Evolutionary conservation across 2,888 invertebrate genomes (phyloP), one percentile per base, ranked within the genome.

Genomic region (Dyspetes luteomarginatus): DNA sequence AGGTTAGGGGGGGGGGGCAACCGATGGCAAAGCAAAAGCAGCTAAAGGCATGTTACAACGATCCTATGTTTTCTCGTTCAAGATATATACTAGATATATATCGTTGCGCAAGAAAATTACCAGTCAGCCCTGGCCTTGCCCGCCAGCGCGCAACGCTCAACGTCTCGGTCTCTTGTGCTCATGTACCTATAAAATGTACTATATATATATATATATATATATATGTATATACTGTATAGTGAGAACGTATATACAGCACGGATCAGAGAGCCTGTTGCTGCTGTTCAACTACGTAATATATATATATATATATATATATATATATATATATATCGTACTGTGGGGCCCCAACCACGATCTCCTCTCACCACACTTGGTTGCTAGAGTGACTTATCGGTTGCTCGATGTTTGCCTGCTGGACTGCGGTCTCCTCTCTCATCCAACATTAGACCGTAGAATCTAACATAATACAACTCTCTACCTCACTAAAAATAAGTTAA

Each of bases 71-170:
- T n/a, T 52, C 52, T 52, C 52, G 24, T 52, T 52, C 52, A 24
- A 52, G 52, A 52, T 24, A 64, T 12, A n/a, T 65, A 60, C 45
- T 12, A 7, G 45, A 12, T 41, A 65, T 67, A 62, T 50, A 73
- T 83, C 78, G 86, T 88, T 89, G 88, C 88, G 88, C 88, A 89
- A 89, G 87, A 88, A 88, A 88, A 89, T 85, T 85, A 84, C 85
- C 76, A 86, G 86, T 86, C 86, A 88, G 88, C 89, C 89, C 87
- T 90, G 89, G 88, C 89, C 89, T 89, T 89, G 90, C 85, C 87
- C 88, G 87, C 85, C 84, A 85, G 85, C 85, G 81, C 83, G 76
- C 81, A 65, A 78, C 80, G 77, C 58, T 58, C 74, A 15, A 68
- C 76, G 72, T 81, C 60, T 71, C 76, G 71, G 58, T 68, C 72